Conservation (phyloP, 1,140 invertebrate species). For the Oncopodura yosiiana region DNA sequence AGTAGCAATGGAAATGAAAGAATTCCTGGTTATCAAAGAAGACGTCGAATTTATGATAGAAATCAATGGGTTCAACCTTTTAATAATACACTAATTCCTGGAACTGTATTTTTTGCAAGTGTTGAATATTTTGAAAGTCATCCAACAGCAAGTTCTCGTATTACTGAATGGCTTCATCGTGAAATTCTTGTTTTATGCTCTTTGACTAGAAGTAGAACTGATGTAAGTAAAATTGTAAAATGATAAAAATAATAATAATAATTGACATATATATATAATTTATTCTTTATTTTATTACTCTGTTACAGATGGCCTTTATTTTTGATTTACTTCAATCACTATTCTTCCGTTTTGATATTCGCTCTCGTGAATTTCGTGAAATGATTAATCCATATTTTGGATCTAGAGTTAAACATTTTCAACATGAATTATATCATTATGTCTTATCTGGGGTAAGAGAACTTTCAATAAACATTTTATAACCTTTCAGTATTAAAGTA, state of each 20-base stretch:
- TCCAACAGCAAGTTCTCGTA: constrained; percentile 62
- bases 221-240: constrained; percentile 30
- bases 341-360: constrained; percentile 59
- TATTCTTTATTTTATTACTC: not conserved
- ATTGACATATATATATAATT: not conserved
- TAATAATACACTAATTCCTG: constrained; percentile 51
- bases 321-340: constrained; percentile 57
- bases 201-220: constrained; percentile 39
- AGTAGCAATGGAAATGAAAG: not conserved
- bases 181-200: constrained; percentile 62
- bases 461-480: too few relatives aligned
- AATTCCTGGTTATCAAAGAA: constrained; percentile 20
- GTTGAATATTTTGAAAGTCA: constrained; percentile 47
- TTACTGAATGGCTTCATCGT: constrained; percentile 78
- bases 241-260: constrained; percentile 11
- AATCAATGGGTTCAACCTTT: constrained; percentile 61
- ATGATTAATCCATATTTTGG: constrained; percentile 50
- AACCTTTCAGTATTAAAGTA: too few relatives aligned
- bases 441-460: constrained; percentile 40
- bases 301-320: constrained; percentile 52
- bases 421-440: constrained; percentile 80
- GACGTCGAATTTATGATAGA: constrained; percentile 59
- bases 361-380: constrained; percentile 59
- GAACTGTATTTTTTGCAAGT: constrained; percentile 19
- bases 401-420: constrained; percentile 63